Evolutionary conservation across 2,888 invertebrate genomes (phyloP), one percentile per base, ranked within the genome.

Genomic region (Pseudolycoriella hygida): DNA sequence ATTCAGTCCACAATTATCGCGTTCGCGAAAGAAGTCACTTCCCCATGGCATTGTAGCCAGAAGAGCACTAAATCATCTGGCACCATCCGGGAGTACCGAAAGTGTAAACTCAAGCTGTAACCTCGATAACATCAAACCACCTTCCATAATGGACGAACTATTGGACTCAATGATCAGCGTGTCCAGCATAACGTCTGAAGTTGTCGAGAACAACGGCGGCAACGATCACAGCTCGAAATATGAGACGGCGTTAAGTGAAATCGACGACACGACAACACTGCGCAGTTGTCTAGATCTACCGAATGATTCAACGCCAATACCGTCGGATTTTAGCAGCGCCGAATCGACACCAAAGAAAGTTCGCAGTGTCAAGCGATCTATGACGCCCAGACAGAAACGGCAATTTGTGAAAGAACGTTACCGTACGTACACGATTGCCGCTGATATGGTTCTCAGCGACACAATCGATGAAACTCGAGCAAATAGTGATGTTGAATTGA

Each of bases 91-190:
- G 45, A 77, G 77, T 53, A 68, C 79, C 0, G 84, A 84, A 55
- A 77, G 77, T 53, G 57, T 67, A 2, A 68, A 67, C 50, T 68
- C 67, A 37, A 64, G 70, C 39, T 74, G 74, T 5, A 82, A 84
- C 56, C 63, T 87, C 25, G 88, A 89, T 30, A 80, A 80, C 50
- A 75, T 87, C 3, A 84, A 84, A 57, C 87, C 88, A 3, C 87
- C 89, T 0, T 84, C 86, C 0, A 73, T 80, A 50, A 79, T 87
- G 77, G 83, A 83, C 47, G 71, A 77, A 53, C 60, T 80, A 4
- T 55, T 73, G 2, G 88, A 89, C 53, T 88, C 87, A 51, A 83
- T 87, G 77, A 67, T 82, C 12, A 88, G 87, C 46, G 82, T 88
- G 1, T 80, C 82, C 0, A 88, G 87, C 57, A 79, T 87, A 47